Evolutionary conservation across 2,113 vertebrate species (phyloP).

Genomic region (Ascaphus truei): DNA sequence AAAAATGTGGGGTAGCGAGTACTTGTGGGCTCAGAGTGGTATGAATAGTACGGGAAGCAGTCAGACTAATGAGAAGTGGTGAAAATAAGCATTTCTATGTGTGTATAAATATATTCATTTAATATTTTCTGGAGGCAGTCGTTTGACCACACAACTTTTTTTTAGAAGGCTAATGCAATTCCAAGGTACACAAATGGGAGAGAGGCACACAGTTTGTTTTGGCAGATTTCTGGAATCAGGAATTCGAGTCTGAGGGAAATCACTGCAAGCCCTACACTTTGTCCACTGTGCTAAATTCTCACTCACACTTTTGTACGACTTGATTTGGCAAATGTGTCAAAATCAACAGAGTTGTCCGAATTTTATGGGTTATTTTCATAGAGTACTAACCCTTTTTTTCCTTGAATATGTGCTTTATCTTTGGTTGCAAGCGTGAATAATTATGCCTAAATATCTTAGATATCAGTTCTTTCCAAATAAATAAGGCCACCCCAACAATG

Average conservation of each 20-base stretch:
- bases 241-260: neutral
- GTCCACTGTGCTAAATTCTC: neutral
- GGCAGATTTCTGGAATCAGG: constrained; percentile 6
- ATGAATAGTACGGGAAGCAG: neutral
- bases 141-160: neutral
- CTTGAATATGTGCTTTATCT: constrained; percentile 26
- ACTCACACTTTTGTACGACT: constrained; percentile 1
- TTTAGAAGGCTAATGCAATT: neutral
- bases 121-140: neutral
- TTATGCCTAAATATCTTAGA: neutral
- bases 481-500: neutral
- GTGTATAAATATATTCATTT: neutral
- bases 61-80: neutral
- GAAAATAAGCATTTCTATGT: neutral
- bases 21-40: neutral
- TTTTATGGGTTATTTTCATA: neutral
- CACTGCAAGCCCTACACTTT: neutral
- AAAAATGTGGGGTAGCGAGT: neutral
- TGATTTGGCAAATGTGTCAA: neutral
- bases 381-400: neutral
- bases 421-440: neutral
- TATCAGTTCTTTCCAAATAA: neutral
- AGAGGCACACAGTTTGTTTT: constrained; percentile 14
- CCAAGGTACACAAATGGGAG: neutral
- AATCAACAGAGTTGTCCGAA: constrained; percentile 16